phyloP scores from a whole-genome alignment of 2,113 vertebrate species.

The Leucoraja erinaceus region DNA sequence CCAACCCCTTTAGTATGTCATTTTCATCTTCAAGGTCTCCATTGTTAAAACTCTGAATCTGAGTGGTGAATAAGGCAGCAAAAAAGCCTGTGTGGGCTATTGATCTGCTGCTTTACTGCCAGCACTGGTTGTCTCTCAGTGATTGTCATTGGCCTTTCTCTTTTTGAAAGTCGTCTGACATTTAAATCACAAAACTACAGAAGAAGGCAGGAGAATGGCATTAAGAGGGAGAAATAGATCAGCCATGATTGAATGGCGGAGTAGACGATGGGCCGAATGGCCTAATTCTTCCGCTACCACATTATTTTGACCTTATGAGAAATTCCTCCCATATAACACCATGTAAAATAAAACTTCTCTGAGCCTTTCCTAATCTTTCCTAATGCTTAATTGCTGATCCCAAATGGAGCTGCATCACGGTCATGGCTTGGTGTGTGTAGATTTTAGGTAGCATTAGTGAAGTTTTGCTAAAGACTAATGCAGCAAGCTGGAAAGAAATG shows the following conservation, averaged over 20 bases:
- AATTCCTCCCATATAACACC: no score
- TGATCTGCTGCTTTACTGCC: background rate
- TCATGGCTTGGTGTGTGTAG: background rate
- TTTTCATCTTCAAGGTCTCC: background rate
- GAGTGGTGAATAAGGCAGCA: background rate
- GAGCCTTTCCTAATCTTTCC: background rate
- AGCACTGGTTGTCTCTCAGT: background rate
- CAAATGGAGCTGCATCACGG: background rate
- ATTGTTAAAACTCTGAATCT: background rate
- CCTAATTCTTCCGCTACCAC: no score
- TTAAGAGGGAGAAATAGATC: no score
- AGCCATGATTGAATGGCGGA: no score
- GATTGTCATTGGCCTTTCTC: background rate
- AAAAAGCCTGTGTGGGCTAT: background rate
- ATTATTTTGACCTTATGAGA: no score
- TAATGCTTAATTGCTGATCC: background rate
- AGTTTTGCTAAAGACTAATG: no score
- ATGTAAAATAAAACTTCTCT: no score
- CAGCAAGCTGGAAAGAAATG: no score
- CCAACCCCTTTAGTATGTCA: background rate
- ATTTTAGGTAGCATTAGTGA: background rate
- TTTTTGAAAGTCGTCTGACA: background rate
- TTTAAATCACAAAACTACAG: background rate
- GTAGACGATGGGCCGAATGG: no score
- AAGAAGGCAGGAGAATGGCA: no score